Evolutionary conservation across 1,140 invertebrate genomes (phyloP).

Genomic region (Pantala flavescens): DNA sequence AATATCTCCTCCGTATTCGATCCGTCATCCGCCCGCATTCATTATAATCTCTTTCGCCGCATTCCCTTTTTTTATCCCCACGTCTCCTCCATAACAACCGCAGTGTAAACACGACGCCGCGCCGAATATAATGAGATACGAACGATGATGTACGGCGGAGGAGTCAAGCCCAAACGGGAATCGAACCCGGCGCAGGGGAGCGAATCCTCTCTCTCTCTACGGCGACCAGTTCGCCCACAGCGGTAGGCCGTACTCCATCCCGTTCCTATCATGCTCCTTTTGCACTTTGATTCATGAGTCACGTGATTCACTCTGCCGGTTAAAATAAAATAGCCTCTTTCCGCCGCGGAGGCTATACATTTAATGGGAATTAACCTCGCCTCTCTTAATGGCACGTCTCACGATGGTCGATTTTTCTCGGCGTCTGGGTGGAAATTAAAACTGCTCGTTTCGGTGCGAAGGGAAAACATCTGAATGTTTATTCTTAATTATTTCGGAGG

Average conservation of each 20-base stretch:
- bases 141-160: not conserved
- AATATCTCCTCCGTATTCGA: not conserved
- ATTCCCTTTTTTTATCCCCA: not conserved
- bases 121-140: not conserved
- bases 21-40: not conserved
- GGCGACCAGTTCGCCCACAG: not conserved
- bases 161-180: not conserved
- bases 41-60: not conserved
- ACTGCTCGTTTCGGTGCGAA: too few relatives aligned
- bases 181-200: not conserved
- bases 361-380: too few relatives aligned
- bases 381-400: too few relatives aligned
- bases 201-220: not conserved
- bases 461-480: too few relatives aligned
- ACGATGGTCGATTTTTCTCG: too few relatives aligned
- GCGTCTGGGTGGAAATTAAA: too few relatives aligned
- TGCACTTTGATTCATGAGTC: too few relatives aligned
- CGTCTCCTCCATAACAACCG: not conserved
- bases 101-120: not conserved
- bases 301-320: too few relatives aligned
- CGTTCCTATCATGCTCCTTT: too few relatives aligned
- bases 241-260: not conserved
- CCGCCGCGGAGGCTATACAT: too few relatives aligned
- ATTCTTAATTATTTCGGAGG: too few relatives aligned
- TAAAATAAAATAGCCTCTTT: too few relatives aligned